Evolutionary conservation across 2,888 invertebrate genomes (phyloP), one percentile per base, ranked within the genome.

Genomic region (Tachina grossa): DNA sequence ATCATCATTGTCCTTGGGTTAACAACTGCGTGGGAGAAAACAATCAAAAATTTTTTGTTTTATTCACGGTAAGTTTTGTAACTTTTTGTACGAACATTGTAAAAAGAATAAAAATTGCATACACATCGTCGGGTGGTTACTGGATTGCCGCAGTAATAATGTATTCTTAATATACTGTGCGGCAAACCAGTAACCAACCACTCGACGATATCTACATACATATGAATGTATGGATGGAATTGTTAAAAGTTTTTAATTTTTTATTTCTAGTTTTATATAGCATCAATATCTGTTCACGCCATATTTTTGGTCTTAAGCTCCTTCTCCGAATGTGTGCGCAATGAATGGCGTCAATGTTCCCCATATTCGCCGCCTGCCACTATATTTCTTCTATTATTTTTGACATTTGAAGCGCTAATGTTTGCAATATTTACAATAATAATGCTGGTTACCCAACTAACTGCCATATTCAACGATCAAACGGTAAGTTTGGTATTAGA

Each of bases 1-100:
- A 95, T 89, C 95, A 95, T 88, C 94, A 95, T 87, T 95, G 94
- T 93, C 99, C 99, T 0, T 99, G 98, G 98, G 97, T 99, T 10
- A 99, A 99, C 92, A 99, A 99, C 92, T 99, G 99, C 93, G 98
- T 99, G 2, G 99, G 99, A 22, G 99, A 99, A 93, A 98, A 97
- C 91, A 99, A 99, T 94, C 99, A 99, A 94, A 99, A 99, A 93
- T 99, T 97, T 93, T 99, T 99, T 94, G 98, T 99, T 81, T 94
- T 99, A 77, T 99, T 99, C 93, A 98, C 98, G 87, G 98, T 98
- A 93, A 95, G 96, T 77, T 71, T 61, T 43, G 4, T 39, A 59
- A 31, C 31, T 31, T 31, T 31, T 4, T 31, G 31, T 31, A 31
- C 31, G 31, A 31, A 31, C 2, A 31, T 31, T 31, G 31, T 31